Percentiles rank a stretch among this genome's conserved stretches.
Evolutionary conservation across 2,888 invertebrate species (phyloP).

Genomic region (Aproaerema taeniolella): DNA sequence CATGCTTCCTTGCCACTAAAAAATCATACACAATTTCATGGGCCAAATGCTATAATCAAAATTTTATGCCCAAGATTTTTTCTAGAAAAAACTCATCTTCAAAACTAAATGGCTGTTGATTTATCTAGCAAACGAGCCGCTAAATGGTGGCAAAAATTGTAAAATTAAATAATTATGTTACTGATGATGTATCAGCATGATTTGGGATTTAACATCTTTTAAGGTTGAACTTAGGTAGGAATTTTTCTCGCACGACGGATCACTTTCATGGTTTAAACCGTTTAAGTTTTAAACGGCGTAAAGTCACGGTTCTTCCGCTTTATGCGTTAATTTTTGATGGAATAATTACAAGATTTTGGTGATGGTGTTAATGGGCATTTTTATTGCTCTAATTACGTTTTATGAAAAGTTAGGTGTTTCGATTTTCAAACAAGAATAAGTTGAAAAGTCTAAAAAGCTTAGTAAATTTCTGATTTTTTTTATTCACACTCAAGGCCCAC

Average conservation of each 20-base stretch:
- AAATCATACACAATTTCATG: no score
- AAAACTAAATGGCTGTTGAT: no score
- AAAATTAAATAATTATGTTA: slow-evolving; percentile 27
- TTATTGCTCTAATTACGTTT: slow-evolving; percentile 7
- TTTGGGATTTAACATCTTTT: slow-evolving; percentile 12
- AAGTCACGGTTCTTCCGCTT: slow-evolving; percentile 31
- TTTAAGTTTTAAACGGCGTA: slow-evolving; percentile 18
- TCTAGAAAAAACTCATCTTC: no score
- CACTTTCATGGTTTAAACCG: slow-evolving; percentile 33
- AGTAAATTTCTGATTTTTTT: no score
- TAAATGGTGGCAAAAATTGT: slow-evolving; percentile 17
- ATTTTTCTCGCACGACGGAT: slow-evolving; percentile 29
- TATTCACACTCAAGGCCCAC: no score
- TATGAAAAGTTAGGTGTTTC: no score
- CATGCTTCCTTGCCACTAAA: no score
- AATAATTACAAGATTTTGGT: slow-evolving; percentile 30
- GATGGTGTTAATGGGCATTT: slow-evolving; percentile 13
- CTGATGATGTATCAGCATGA: slow-evolving; percentile 27
- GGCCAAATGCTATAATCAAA: no score
- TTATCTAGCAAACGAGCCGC: slow-evolving; percentile 2
- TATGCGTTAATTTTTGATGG: slow-evolving; percentile 27
- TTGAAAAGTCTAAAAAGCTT: no score
- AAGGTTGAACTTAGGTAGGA: slow-evolving; percentile 3
- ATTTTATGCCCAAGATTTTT: no score
- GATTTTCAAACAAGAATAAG: no score